Percentiles rank a stretch among this genome's conserved stretches.
Evolutionary conservation across 2,888 invertebrate genomes (phyloP).

Genomic region (Orchesellides sinensis): DNA sequence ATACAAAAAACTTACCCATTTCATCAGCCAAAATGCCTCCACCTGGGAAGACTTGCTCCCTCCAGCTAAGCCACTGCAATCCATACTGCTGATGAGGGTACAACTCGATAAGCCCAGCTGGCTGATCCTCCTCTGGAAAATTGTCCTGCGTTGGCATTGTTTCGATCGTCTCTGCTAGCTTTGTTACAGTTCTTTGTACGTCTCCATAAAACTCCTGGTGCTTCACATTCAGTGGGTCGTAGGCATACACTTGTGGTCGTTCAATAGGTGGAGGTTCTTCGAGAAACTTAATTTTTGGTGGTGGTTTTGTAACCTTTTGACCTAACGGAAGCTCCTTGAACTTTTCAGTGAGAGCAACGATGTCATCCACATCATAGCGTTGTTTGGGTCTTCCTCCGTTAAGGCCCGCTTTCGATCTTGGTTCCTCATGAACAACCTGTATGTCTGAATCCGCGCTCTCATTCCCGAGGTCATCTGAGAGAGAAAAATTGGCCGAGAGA

Average conservation of each 20-base stretch:
- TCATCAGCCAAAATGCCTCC: conserved; percentile 90
- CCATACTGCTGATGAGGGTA: conserved; percentile 91
- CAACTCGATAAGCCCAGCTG: conserved; percentile 80
- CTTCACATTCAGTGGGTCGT: conserved; percentile 21
- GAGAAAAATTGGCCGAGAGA: conserved; percentile 30
- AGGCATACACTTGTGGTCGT: background rate
- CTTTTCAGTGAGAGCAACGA: background rate
- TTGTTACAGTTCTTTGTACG: conserved; percentile 41
- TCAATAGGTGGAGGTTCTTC: conserved; percentile 33
- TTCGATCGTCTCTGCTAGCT: conserved; percentile 55
- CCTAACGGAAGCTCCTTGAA: conserved; percentile 19
- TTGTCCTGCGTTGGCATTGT: conserved; percentile 56
- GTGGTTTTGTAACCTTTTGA: background rate
- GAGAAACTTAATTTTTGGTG: conserved; percentile 14
- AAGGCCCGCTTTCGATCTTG: too few relatives aligned
- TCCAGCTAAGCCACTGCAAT: conserved; percentile 91
- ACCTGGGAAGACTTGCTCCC: conserved; percentile 88
- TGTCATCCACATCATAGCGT: background rate
- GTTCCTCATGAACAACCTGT: background rate
- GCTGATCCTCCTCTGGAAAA: conserved; percentile 79
- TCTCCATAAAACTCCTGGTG: conserved; percentile 45
- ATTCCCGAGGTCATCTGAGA: background rate
- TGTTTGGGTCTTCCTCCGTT: background rate
- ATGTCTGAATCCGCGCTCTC: background rate
- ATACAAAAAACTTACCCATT: conserved; percentile 53